Evolutionary conservation across 1,140 invertebrate genomes (phyloP).

Genomic region (Probaryconus sp.): DNA sequence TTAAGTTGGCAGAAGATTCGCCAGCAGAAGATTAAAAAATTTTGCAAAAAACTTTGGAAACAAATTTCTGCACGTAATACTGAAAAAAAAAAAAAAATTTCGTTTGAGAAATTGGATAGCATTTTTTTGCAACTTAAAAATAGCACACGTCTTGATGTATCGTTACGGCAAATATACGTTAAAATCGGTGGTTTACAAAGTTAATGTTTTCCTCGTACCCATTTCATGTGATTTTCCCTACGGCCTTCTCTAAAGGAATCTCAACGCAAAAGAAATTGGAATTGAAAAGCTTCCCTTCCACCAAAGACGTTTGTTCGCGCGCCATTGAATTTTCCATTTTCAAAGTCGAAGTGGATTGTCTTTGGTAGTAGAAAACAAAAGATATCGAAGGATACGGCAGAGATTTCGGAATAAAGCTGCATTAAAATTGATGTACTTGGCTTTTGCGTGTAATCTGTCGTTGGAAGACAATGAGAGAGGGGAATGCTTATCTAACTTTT

Average conservation of each 20-base stretch:
- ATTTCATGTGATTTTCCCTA: slow-evolving; percentile 48
- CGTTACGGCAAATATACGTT: slow-evolving; percentile 10
- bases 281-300: slow-evolving; percentile 58
- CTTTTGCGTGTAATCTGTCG: slow-evolving; percentile 40
- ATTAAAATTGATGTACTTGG: slow-evolving; percentile 49
- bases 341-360: slow-evolving; percentile 60
- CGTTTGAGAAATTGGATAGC: no score
- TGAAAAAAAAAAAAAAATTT: no score
- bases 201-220: slow-evolving; percentile 40
- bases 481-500: slow-evolving; percentile 23
- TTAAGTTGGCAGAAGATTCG: no score
- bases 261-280: slow-evolving; percentile 54
- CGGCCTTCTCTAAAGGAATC: slow-evolving; percentile 23
- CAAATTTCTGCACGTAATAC: not conserved
- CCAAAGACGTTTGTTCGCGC: slow-evolving; percentile 57
- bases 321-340: slow-evolving; percentile 62
- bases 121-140: no score
- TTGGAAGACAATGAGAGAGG: slow-evolving; percentile 29
- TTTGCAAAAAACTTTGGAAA: no score
- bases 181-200: slow-evolving; percentile 23
- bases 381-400: slow-evolving; percentile 21
- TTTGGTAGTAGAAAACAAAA: slow-evolving; percentile 55
- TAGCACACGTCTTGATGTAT: not conserved
- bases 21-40: no score
- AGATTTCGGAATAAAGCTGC: slow-evolving; percentile 51